These are phyloP conservation scores for Limnephilus lunatus DNA, from an alignment of 2,888 invertebrate species.

Conservation along the genomic window DNA sequence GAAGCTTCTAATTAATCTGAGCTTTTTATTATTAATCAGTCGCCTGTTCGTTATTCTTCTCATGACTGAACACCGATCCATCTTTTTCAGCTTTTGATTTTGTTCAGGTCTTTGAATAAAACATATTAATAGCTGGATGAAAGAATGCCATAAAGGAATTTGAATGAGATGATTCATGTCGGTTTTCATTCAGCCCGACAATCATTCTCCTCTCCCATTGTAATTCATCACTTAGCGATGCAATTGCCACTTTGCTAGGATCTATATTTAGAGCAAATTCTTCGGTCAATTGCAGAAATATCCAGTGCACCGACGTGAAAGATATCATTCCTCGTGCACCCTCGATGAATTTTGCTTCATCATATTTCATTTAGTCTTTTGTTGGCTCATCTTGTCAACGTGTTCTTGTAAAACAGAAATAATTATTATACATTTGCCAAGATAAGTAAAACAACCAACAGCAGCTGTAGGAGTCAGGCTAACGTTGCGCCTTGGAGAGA, in stretches of 20 bases:
- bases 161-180: slow-evolving; percentile 43
- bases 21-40: neutral
- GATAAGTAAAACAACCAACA: neutral
- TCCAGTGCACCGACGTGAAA: slow-evolving; percentile 5
- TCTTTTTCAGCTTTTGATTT: neutral
- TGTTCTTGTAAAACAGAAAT: neutral
- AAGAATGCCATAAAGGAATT: neutral
- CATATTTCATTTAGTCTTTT: neutral
- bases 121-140: neutral
- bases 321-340: neutral
- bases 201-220: slow-evolving; percentile 33
- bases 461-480: neutral
- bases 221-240: slow-evolving; percentile 32
- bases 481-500: neutral
- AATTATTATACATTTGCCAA: neutral
- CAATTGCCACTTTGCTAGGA: slow-evolving; percentile 35
- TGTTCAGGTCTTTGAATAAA: neutral
- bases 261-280: slow-evolving; percentile 53
- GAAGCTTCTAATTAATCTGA: neutral
- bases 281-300: slow-evolving; percentile 32
- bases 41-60: neutral
- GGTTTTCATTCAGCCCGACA: slow-evolving; percentile 26
- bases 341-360: neutral
- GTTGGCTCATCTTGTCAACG: neutral
- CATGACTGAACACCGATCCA: neutral